These are phyloP conservation scores for Bradypodion ventrale DNA, from an alignment of 2,797 vertebrate genomes.

Conservation along the genomic window DNA sequence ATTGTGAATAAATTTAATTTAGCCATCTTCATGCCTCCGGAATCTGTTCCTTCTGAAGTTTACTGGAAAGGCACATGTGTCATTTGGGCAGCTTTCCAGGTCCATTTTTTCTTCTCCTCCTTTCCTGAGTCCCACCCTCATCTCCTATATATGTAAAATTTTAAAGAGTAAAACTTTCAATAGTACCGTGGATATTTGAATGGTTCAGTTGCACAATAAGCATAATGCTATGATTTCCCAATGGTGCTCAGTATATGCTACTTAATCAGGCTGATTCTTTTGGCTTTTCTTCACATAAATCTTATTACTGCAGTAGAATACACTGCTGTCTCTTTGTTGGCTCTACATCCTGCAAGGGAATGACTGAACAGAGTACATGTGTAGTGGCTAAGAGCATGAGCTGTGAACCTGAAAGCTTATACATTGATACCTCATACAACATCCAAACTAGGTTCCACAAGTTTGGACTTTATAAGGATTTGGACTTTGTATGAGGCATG, in stretches of 20 bases:
- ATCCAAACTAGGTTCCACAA: too few relatives aligned
- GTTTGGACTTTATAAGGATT: too few relatives aligned
- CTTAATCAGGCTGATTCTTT: background rate
- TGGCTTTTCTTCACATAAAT: slow-evolving; percentile 8
- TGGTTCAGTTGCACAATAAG: background rate
- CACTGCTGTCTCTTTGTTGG: rapidly evolving
- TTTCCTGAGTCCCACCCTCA: background rate
- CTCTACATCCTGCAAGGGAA: too few relatives aligned
- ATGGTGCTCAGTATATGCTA: background rate
- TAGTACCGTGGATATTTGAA: slow-evolving; percentile 12
- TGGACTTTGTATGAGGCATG: too few relatives aligned
- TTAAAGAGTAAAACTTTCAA: background rate
- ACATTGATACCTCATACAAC: too few relatives aligned
- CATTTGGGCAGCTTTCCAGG: slow-evolving; percentile 63
- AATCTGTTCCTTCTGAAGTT: slow-evolving; percentile 64
- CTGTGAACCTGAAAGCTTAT: background rate
- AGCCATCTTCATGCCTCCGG: slow-evolving; percentile 69
- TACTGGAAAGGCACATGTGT: slow-evolving; percentile 68
- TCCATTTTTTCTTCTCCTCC: slow-evolving; percentile 2
- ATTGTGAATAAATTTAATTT: slow-evolving; percentile 78
- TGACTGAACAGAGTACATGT: background rate
- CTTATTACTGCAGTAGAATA: slow-evolving; percentile 65
- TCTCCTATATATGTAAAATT: slow-evolving; percentile 1
- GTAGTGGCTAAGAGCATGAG: background rate
- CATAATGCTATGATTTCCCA: slow-evolving; percentile 15